Base-by-base conservation (phyloP, 2,888 invertebrate species). In the Pherbina coryleti region DNA sequence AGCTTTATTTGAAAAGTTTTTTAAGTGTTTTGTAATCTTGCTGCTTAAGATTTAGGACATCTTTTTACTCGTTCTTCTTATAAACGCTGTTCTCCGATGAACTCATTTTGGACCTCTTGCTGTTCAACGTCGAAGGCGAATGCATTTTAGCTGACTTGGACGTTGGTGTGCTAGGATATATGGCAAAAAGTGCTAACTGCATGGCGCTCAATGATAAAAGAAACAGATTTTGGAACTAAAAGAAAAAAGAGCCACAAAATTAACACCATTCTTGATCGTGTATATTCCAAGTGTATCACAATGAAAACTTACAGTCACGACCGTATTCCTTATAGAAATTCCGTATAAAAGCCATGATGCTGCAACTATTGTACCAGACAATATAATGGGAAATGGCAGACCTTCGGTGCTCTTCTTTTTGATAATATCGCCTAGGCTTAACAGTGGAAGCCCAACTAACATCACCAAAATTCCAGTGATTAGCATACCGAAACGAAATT, bases 321-420 rank as follows among this genome's bases (percentile, higher is more conserved):
- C 82, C 70, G 81, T 70, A 79, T 89, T 89, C 69, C 84, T 84
- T 19, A 90, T 86, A 4, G 89, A 88, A 22, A 89, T 78, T 2
- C 88, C 90, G 79, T 90, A 89, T 1, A 86, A 37, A 62, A 86
- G 82, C 90, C 90, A 90, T 17, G 88, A 83, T 3, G 83, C 79
- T 22, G 86, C 82, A n/a, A 97, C 96, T 7, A 96, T 85, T 44
- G 96, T 92, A 81, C 95, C 97, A 82, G 95, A 94, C 51, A 96
- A 90, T 84, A 97, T 97, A 78, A 98, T 91, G 9, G 97, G 96
- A 88, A 98, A 96, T 5, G 98, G 97, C 89, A 98, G 91, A 53
- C 94, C 93, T 79, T 95, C 96, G 0, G 97, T 96, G 88, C 95
- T 96, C 90, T 95, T 93, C 19, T 94, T 94, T 85, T 91, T 91